phyloP scores from a whole-genome alignment of 2,113 vertebrate genomes.

The Oryzias curvinotus region DNA sequence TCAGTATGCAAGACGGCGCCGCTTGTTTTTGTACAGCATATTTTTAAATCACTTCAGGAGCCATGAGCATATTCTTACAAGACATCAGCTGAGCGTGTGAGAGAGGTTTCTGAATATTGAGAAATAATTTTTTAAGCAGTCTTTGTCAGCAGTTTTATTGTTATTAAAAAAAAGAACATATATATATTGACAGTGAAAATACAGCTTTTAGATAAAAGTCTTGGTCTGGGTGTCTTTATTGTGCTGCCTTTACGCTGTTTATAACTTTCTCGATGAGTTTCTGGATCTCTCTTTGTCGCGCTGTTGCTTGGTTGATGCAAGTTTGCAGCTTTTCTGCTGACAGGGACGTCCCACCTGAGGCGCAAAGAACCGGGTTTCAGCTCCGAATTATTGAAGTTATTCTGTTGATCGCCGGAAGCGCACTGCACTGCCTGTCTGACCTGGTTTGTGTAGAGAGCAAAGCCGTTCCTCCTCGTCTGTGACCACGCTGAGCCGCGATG shows the following conservation, averaged over 20 bases:
- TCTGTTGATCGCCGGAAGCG: background rate
- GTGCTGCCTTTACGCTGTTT: conserved; percentile 78
- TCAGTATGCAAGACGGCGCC: conserved; percentile 72
- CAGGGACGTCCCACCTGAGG: conserved; percentile 87
- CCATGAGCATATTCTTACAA: conserved; percentile 72
- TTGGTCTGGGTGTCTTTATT: conserved; percentile 66
- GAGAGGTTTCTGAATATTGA: conserved; percentile 77
- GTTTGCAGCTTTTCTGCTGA: conserved; percentile 92
- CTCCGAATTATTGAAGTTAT: background rate
- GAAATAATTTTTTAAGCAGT: conserved; percentile 79
- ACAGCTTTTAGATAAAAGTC: conserved; percentile 81
- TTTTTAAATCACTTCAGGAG: conserved; percentile 69
- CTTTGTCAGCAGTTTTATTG: conserved; percentile 86
- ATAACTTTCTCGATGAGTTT: conserved; percentile 86
- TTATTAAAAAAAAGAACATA: conserved; percentile 77
- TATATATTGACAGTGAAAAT: conserved; percentile 87
- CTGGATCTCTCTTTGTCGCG: conserved; percentile 88
- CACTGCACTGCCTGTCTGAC: conserved; percentile 57
- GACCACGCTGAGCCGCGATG: conserved; percentile 85
- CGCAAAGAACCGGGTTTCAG: background rate
- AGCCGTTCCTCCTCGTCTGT: conserved; percentile 87
- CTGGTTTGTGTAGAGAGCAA: conserved; percentile 92
- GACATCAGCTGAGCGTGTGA: conserved; percentile 55
- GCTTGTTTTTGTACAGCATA: conserved; percentile 72
- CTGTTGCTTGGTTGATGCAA: conserved; percentile 85